Conservation (phyloP, 2,888 invertebrate species). For the Eugnorisma glareosa region DNA sequence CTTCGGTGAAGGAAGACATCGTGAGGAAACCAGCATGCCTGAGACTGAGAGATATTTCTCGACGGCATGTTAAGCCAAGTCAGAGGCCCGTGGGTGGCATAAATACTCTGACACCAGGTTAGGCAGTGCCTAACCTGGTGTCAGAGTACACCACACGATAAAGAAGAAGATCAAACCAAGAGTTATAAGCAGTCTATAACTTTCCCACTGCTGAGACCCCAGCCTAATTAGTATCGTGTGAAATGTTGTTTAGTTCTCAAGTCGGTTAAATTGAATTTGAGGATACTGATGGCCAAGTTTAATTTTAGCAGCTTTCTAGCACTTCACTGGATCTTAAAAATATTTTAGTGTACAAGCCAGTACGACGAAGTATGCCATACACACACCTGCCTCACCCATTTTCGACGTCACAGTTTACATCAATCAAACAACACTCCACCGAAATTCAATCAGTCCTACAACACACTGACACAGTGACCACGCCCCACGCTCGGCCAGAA, state of each 20-base stretch:
- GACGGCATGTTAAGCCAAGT: too few relatives aligned
- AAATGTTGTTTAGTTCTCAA: not conserved
- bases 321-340: not conserved
- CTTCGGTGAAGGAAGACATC: too few relatives aligned
- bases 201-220: too few relatives aligned
- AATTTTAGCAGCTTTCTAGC: not conserved
- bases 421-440: not conserved
- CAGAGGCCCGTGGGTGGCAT: too few relatives aligned
- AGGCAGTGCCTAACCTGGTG: too few relatives aligned
- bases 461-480: slow-evolving; percentile 31
- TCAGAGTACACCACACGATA: too few relatives aligned
- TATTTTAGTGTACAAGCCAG: not conserved
- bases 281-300: not conserved
- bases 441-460: not conserved
- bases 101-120: too few relatives aligned
- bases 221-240: not conserved
- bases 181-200: too few relatives aligned
- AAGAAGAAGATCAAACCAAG: too few relatives aligned
- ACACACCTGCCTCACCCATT: not conserved
- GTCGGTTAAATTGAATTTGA: too few relatives aligned
- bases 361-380: not conserved
- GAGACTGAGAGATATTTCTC: too few relatives aligned
- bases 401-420: not conserved
- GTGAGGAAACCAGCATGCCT: too few relatives aligned
- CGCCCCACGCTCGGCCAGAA: slow-evolving; percentile 26